phyloP scores from a whole-genome alignment of 2,797 vertebrate genomes.

The Phylloscopus collybita region DNA sequence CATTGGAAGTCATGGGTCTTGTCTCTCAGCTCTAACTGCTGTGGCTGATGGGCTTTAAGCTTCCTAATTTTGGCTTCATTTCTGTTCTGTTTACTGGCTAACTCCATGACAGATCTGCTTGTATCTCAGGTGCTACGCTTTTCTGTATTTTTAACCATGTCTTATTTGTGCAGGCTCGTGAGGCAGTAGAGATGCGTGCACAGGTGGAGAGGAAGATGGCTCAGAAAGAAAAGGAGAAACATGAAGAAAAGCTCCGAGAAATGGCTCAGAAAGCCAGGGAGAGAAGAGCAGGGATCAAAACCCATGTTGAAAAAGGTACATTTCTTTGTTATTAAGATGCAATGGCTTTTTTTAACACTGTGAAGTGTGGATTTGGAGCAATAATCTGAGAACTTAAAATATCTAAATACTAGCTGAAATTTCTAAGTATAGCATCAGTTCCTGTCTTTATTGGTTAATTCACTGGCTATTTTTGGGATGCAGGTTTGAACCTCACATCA shows the following conservation, averaged over 20 bases:
- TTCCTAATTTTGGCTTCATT: background rate
- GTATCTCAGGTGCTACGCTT: background rate
- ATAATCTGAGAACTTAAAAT: background rate
- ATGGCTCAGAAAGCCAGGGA: slow-evolving; percentile 95
- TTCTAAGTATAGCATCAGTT: background rate
- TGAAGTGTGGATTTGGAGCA: background rate
- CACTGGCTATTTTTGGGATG: background rate
- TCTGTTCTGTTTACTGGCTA: background rate
- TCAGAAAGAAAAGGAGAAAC: slow-evolving; percentile 98
- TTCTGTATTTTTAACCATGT: background rate
- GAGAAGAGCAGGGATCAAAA: slow-evolving; percentile 97
- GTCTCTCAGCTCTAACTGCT: background rate
- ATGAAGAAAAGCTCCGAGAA: slow-evolving; percentile 95
- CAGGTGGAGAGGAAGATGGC: slow-evolving; percentile 99
- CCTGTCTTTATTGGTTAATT: background rate
- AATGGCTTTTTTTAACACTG: background rate
- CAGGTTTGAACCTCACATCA: background rate
- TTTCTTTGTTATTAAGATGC: background rate
- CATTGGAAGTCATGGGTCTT: background rate
- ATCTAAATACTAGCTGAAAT: background rate
- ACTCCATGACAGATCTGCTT: background rate
- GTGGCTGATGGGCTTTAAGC: background rate
- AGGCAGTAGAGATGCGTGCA: slow-evolving; percentile 99
- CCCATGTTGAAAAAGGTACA: slow-evolving; percentile 93
- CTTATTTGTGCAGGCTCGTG: slow-evolving; percentile 84